These are phyloP conservation scores for Dryococelus australis DNA, from an alignment of 2,888 invertebrate genomes.

Conservation along the genomic window DNA sequence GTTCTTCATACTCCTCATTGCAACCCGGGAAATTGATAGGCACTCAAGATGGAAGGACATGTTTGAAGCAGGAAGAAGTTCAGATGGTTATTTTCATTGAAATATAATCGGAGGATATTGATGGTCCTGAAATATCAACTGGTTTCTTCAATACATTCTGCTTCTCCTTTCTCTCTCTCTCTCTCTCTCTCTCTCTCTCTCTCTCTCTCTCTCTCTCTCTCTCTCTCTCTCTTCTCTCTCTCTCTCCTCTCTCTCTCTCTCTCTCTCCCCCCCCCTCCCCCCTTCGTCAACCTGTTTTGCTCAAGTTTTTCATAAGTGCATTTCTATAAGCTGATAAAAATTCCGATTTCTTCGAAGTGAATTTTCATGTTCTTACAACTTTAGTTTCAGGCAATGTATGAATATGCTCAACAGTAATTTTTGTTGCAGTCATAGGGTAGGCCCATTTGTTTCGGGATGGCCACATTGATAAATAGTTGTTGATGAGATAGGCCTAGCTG, in stretches of 20 bases:
- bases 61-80: background rate
- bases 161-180: background rate
- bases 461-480: background rate
- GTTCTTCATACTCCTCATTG: conserved; percentile 18
- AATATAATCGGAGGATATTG: background rate
- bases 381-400: background rate
- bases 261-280: too few species aligned
- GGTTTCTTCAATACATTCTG: background rate
- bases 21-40: background rate
- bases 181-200: background rate
- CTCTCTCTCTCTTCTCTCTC: background rate
- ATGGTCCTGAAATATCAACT: background rate
- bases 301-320: background rate
- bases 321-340: conserved; percentile 11
- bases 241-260: background rate
- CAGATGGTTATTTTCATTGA: background rate
- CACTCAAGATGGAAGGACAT: background rate
- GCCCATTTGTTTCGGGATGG: background rate
- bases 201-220: background rate
- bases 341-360: conserved; percentile 11
- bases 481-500: background rate
- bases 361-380: background rate
- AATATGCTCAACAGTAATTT: background rate
- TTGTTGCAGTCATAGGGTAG: conserved; percentile 1
- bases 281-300: background rate